Base-by-base conservation (phyloP, 2,888 invertebrate species). In the Plutella xylostella region DNA sequence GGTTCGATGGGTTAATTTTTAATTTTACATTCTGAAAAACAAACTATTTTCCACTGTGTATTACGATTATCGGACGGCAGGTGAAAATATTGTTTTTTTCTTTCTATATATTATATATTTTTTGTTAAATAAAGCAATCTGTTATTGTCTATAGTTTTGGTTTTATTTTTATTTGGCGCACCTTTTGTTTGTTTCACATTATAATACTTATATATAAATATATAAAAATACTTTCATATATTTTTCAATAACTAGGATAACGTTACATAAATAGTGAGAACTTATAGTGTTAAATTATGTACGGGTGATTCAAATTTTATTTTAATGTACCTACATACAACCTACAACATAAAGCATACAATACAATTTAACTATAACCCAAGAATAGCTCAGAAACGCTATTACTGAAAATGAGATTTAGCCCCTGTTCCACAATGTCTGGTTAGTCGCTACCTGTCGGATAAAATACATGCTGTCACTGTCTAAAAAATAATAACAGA, bases 51-150 rank as follows among this genome's bases (percentile, higher is more conserved):
- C 69, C 72, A 73, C 70, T 61, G 50, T 53, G 47, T n/a, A 61
- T 65, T 56, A 48, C 45, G 28, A 40, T 49, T 65, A 68, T 69
- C 62, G 58, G 49, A 59, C 62, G 65, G 70, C 69, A 72, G 68
- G 76, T 79, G 75, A 64, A 75, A 75, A 69, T 65, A 53, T 72
- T 73, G 77, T 80, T 80, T 82, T 71, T 68, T 60, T 54, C 60
- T 72, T 74, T 78, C 71, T 77, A 76, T 79, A 82, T 80, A 78
- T 78, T 79, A 79, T 82, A 80, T 82, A 80, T 82, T 82, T 82
- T 82, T 83, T 83, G 83, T 83, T 83, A 82, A 82, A 83, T 83
- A 83, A 83, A 83, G 78, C 79, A 82, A 80, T 76, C 75, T 80
- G 83, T 83, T 83, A 83, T 82, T 80, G 80, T 82, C 79, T 72